These are phyloP conservation scores for Himantopus leucocephalus DNA, from an alignment of 2,113 vertebrate species.

Conservation along the genomic window DNA sequence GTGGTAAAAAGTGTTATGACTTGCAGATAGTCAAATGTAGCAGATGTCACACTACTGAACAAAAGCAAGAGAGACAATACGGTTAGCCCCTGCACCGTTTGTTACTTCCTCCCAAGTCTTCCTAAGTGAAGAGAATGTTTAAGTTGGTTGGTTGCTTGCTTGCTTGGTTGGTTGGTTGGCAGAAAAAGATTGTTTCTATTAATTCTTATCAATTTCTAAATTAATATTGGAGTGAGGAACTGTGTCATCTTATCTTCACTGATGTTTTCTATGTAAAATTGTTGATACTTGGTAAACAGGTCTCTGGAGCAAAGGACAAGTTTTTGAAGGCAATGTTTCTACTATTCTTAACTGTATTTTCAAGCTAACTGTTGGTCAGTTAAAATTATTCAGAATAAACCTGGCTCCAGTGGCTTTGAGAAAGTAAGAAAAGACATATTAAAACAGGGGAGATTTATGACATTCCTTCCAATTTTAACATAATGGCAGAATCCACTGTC, in stretches of 20 bases:
- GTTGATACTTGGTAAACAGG: neutral
- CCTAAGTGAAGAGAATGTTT: neutral
- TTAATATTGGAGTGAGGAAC: neutral
- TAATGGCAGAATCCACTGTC: neutral
- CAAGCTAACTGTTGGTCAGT: neutral
- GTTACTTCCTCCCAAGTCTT: neutral
- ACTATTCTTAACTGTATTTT: neutral
- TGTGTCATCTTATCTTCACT: neutral
- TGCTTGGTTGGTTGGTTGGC: neutral
- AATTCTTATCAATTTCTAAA: neutral
- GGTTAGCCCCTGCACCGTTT: neutral
- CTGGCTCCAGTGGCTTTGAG: neutral
- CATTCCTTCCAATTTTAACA: neutral
- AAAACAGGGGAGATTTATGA: neutral
- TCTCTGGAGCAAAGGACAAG: neutral
- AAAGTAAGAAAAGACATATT: neutral
- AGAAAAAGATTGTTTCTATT: neutral
- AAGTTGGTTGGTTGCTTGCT: neutral
- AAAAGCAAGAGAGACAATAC: neutral
- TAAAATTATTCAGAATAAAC: neutral
- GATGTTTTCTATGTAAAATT: neutral
- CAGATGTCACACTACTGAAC: conserved; percentile 45
- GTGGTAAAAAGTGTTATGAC: conserved; percentile 53
- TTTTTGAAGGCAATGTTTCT: neutral
- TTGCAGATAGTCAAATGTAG: conserved; percentile 14